phyloP scores from a whole-genome alignment of 2,888 invertebrate species.

The Schrankia costaestrigalis region DNA sequence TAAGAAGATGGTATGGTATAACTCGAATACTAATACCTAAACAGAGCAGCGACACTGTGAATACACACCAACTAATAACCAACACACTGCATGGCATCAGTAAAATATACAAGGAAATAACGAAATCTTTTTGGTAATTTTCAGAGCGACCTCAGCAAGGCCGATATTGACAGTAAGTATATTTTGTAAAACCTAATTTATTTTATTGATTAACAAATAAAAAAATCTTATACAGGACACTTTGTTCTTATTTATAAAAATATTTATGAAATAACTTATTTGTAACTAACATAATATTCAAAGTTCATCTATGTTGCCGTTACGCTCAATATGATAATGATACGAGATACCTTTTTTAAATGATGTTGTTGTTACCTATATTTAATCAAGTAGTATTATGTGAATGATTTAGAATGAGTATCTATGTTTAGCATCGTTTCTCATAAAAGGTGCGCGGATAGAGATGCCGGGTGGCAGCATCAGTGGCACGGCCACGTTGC shows the following conservation, averaged over 20 bases:
- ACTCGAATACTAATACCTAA: conserved; percentile 38
- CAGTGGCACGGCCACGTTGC: conserved; percentile 58
- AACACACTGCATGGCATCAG: conserved; percentile 53
- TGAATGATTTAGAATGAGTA: conserved; percentile 41
- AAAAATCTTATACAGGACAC: too few species aligned
- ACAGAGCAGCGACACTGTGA: conserved; percentile 49
- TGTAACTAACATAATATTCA: too few species aligned
- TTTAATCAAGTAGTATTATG: conserved; percentile 27
- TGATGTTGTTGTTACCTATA: too few species aligned
- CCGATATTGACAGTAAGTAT: conserved; percentile 94
- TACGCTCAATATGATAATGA: too few species aligned
- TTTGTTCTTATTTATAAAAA: too few species aligned
- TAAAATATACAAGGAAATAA: conserved; percentile 61
- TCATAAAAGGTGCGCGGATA: conserved; percentile 74
- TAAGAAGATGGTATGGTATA: conserved; percentile 57
- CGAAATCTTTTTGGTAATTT: conserved; percentile 78
- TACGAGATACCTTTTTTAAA: too few species aligned
- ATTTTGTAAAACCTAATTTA: neutral
- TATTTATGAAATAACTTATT: too few species aligned
- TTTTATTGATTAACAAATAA: conserved; percentile 8
- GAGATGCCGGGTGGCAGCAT: conserved; percentile 54
- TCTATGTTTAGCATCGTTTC: conserved; percentile 71
- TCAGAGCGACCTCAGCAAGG: conserved; percentile 92
- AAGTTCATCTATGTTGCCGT: too few species aligned
- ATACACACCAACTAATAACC: conserved; percentile 48